Evolutionary conservation across 2,113 vertebrate genomes (phyloP).

Genomic region (Probosciger aterrimus): DNA sequence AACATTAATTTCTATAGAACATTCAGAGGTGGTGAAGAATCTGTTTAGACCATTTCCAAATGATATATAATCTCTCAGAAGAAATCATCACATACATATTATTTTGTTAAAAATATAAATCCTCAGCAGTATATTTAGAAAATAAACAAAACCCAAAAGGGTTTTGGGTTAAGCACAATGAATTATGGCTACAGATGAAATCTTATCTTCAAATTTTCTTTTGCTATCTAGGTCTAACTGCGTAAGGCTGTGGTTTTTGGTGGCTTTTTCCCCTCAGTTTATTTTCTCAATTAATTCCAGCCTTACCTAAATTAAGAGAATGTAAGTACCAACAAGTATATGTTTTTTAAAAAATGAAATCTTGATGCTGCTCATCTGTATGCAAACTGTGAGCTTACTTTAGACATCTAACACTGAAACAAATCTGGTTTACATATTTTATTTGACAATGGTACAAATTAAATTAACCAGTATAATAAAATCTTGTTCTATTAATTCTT

Average conservation of each 20-base stretch:
- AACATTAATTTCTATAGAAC: neutral
- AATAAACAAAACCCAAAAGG: neutral
- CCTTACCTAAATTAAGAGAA: neutral
- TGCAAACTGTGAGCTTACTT: neutral
- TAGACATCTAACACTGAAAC: neutral
- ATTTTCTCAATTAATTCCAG: neutral
- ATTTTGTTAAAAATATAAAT: neutral
- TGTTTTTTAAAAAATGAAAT: rapidly evolving
- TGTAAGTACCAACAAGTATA: neutral
- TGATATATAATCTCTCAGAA: neutral
- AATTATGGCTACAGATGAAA: neutral
- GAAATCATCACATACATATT: neutral
- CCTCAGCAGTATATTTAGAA: neutral
- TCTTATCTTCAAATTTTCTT: neutral
- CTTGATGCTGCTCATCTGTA: neutral
- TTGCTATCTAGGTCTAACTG: neutral
- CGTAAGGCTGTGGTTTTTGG: neutral
- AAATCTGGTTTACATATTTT: slow-evolving; percentile 1
- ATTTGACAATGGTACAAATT: slow-evolving; percentile 35
- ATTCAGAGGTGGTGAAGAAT: neutral
- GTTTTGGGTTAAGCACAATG: neutral
- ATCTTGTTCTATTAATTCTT: slow-evolving; percentile 35
- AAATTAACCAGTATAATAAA: slow-evolving; percentile 1
- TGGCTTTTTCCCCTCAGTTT: neutral
- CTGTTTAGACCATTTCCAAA: neutral